Base-by-base conservation (phyloP, 2,113 vertebrate genomes). In the Emydura subglobosa region DNA sequence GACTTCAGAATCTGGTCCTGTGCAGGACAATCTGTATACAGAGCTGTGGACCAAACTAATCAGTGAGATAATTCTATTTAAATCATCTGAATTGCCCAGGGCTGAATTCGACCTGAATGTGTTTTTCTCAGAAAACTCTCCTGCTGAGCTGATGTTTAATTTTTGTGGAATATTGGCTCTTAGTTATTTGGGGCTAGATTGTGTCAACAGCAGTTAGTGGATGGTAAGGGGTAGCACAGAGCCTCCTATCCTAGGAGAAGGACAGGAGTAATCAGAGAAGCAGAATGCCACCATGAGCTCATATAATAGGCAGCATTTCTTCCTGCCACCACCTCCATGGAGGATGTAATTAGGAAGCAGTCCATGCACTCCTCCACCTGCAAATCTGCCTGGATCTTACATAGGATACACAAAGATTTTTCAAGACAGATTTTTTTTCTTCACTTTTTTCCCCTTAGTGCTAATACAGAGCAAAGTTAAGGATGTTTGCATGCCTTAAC, bases 101-200 rank as follows among this genome's bases (percentile, higher is more conserved):
- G 31, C 79, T 61, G 49, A 34, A 61, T 53, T 61, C 49, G 24
- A 79, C 44, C 54, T 2, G 47, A 78, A 54, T 59, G 51, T 29
- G 21, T 34, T 92, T 50, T 83, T 92, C 74, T 82, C 31, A 7
- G 22, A 88, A 79, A 85, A 57, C 34, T 65, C 25, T 44, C 72
- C 55, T 80, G 51, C 14, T 42, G 72, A 34, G 1, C 0, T 39
- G 2, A 39, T 44, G 2, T 29, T 2, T 34, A 54, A 54, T 3
- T 12, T 89, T 55, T 25, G 42, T 87, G 49, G 59, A 34, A 31
- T 12, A 24, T 57, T 47, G 17, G 3, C 5, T 82, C 17, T 74
- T 39, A 11, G n/a, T 55, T 81, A 55, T 74, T 90, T 82, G 50
- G 4, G 50, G 27, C 21, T 78, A 34, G 57, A 87, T 49, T 50